A percentile compares a stretch with the other conserved stretches of the same genome.
phyloP scores from a whole-genome alignment of 2,797 vertebrate genomes.

The Thunnus albacares region DNA sequence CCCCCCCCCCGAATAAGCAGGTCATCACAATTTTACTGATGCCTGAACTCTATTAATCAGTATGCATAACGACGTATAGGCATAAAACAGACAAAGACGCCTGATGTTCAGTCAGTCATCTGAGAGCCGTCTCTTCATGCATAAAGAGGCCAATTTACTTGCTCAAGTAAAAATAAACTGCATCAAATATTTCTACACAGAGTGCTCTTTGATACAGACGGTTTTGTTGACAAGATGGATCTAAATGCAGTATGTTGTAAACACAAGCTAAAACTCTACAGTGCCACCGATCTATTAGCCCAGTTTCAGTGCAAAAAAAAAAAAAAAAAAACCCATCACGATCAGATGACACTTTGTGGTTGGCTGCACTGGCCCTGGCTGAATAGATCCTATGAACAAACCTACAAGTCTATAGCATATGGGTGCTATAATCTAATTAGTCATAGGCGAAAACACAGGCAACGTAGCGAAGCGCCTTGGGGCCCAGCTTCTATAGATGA shows the following conservation, averaged over 20 bases:
- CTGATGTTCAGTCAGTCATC: constrained; percentile 34
- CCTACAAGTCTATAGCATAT: constrained; percentile 58
- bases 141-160: constrained; percentile 30
- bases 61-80: not conserved
- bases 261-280: constrained; percentile 22
- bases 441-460: constrained; percentile 44
- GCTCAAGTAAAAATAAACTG: constrained; percentile 16
- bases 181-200: constrained; percentile 19
- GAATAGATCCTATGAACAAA: constrained; percentile 38
- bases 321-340: constrained; percentile 36
- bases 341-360: constrained; percentile 55
- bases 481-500: constrained; percentile 30
- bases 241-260: constrained; percentile 18
- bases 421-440: constrained; percentile 73
- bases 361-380: constrained; percentile 38
- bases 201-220: not conserved
- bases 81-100: not conserved
- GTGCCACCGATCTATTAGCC: constrained; percentile 23
- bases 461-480: constrained; percentile 21
- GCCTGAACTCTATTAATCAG: not conserved
- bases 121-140: constrained; percentile 23
- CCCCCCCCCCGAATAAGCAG: not conserved
- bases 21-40: constrained; percentile 2
- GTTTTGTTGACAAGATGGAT: constrained; percentile 26
- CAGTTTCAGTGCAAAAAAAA: constrained; percentile 8